Conservation (phyloP, 2,113 vertebrate genomes). For the Psilopogon haemacephalus region DNA sequence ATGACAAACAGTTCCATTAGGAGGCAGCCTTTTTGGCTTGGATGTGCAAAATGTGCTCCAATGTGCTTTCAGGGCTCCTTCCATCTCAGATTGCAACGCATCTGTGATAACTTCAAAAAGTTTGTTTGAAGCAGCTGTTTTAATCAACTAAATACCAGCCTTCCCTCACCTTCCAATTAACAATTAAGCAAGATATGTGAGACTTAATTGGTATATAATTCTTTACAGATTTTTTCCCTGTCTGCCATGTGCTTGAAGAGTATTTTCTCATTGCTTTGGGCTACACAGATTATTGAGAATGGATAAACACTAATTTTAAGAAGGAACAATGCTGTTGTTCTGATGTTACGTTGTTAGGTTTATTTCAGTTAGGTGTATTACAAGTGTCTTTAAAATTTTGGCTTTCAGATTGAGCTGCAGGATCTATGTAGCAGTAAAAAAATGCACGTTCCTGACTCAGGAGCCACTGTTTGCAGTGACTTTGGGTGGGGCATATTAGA, state of each 20-base stretch:
- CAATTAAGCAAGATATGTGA: slow-evolving; percentile 31
- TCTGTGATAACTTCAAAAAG: slow-evolving; percentile 34
- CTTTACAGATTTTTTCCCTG: not conserved
- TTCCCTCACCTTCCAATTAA: slow-evolving; percentile 29
- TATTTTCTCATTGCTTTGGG: not conserved
- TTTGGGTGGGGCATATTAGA: fast-evolving
- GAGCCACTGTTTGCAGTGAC: not conserved
- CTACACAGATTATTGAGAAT: not conserved
- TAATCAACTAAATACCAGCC: slow-evolving; percentile 42
- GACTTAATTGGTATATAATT: not conserved
- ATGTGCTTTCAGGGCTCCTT: not conserved
- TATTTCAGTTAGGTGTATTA: not conserved
- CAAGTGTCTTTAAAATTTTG: not conserved
- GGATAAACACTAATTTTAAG: not conserved
- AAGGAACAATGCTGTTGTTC: not conserved
- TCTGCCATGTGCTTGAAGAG: not conserved
- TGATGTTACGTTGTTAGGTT: not conserved
- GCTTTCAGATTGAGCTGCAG: not conserved
- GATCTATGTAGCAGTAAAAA: not conserved
- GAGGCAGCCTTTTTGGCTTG: not conserved
- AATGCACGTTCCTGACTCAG: not conserved
- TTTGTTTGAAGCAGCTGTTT: slow-evolving; percentile 59
- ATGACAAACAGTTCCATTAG: not conserved
- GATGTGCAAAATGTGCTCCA: not conserved
- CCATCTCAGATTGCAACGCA: not conserved